Conservation (phyloP, 2,888 invertebrate genomes). For the Thumatha senex region DNA sequence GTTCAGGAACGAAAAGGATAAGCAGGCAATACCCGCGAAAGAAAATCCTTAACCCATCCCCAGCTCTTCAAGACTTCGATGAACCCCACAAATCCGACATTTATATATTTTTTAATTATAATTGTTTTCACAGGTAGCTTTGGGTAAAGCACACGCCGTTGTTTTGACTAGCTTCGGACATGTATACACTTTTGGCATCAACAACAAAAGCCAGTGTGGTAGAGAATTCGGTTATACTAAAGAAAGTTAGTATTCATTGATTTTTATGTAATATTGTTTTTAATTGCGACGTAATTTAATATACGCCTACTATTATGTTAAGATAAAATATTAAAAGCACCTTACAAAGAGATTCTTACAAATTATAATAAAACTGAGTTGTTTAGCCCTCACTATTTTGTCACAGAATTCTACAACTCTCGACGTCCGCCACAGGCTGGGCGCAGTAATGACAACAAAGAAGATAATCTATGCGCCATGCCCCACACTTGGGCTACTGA, state of each 20-base stretch:
- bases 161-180: slow-evolving; percentile 94
- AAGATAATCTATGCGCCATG: slow-evolving; percentile 82
- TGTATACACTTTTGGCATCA: slow-evolving; percentile 97
- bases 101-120: too few species aligned
- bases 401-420: slow-evolving; percentile 37
- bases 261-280: not conserved
- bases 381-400: not conserved
- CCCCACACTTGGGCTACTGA: slow-evolving; percentile 91
- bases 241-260: slow-evolving; percentile 75
- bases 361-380: not conserved
- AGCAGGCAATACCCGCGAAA: too few species aligned
- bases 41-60: too few species aligned
- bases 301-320: too few species aligned
- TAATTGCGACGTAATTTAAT: too few species aligned
- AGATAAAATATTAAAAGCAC: too few species aligned
- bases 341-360: too few species aligned
- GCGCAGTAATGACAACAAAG: slow-evolving; percentile 44
- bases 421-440: slow-evolving; percentile 22
- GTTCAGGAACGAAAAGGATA: too few species aligned
- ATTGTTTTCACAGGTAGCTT: slow-evolving; percentile 84
- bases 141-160: slow-evolving; percentile 98
- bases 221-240: slow-evolving; percentile 88
- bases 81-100: too few species aligned
- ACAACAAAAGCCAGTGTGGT: slow-evolving; percentile 99
- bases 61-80: too few species aligned